phyloP scores from a whole-genome alignment of 2,888 invertebrate species.

The Atethmia centrago region DNA sequence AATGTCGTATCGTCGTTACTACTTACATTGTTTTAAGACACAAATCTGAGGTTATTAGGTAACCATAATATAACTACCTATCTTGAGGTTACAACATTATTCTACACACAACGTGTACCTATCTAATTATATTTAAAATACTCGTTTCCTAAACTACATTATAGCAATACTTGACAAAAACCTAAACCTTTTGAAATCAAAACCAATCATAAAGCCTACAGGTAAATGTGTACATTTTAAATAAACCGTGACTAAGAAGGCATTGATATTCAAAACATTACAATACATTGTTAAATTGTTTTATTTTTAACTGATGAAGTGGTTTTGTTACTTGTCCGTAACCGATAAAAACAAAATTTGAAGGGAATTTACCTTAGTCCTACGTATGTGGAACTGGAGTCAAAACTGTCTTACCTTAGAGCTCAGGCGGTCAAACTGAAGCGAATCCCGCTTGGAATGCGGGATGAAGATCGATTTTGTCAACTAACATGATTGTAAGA shows the following conservation, averaged over 20 bases:
- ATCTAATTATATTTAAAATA: slow-evolving; percentile 2
- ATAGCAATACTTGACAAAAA: background rate
- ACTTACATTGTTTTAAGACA: too few relatives aligned
- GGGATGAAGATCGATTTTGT: too few relatives aligned
- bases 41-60: too few relatives aligned
- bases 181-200: background rate
- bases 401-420: too few relatives aligned
- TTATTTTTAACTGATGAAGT: slow-evolving; percentile 12
- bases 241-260: slow-evolving; percentile 27
- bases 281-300: background rate
- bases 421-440: too few relatives aligned
- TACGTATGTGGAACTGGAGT: too few relatives aligned
- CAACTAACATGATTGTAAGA: too few relatives aligned
- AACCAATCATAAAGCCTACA: slow-evolving; percentile 15
- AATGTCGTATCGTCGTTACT: too few relatives aligned
- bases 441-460: too few relatives aligned
- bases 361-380: too few relatives aligned
- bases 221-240: slow-evolving; percentile 33
- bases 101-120: background rate
- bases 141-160: background rate
- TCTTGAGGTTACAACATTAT: background rate
- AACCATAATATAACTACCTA: too few relatives aligned
- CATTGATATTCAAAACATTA: background rate
- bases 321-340: too few relatives aligned
- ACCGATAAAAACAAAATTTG: background rate